Evolutionary conservation across 1,140 invertebrate species (phyloP).

Genomic region (Drosophila cardini): DNA sequence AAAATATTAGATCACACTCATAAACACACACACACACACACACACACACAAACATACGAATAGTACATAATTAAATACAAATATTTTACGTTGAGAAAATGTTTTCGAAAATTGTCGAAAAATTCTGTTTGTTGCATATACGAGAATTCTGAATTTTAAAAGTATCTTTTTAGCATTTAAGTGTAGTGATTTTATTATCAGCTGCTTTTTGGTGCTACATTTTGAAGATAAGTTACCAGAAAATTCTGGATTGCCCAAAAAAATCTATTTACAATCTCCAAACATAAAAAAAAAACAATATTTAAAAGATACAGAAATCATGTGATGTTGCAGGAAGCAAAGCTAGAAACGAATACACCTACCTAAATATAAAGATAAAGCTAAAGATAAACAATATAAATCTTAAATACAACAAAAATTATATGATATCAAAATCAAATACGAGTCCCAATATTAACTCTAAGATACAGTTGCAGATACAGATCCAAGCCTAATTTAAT

Average conservation of each 20-base stretch:
- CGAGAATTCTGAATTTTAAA: conserved; percentile 60
- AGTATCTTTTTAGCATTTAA: conserved; percentile 72
- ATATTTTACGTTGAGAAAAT: conserved; percentile 42
- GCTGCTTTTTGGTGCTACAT: conserved; percentile 78
- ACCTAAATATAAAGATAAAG: conserved; percentile 58
- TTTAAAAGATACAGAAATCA: conserved; percentile 54
- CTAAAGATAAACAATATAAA: conserved; percentile 36
- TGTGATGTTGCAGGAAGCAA: conserved; percentile 82
- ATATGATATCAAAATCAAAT: conserved; percentile 36
- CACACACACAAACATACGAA: conserved; percentile 19
- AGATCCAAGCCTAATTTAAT: conserved; percentile 38
- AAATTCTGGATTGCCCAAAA: conserved; percentile 26
- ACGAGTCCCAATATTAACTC: conserved; percentile 28
- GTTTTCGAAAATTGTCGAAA: conserved; percentile 46
- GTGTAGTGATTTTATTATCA: conserved; percentile 78
- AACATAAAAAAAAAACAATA: conserved; percentile 21
- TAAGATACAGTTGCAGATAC: conserved; percentile 35
- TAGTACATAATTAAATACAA: conserved; percentile 8
- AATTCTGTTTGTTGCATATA: conserved; percentile 58
- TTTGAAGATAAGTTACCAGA: conserved; percentile 58
- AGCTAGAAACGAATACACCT: conserved; percentile 82
- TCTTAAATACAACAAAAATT: conserved; percentile 46
- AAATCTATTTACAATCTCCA: conserved; percentile 47
- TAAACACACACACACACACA: too few relatives aligned
- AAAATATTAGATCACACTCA: conserved; percentile 7